phyloP scores from a whole-genome alignment of 2,888 invertebrate genomes.

The Lasioglossum malachurum region DNA sequence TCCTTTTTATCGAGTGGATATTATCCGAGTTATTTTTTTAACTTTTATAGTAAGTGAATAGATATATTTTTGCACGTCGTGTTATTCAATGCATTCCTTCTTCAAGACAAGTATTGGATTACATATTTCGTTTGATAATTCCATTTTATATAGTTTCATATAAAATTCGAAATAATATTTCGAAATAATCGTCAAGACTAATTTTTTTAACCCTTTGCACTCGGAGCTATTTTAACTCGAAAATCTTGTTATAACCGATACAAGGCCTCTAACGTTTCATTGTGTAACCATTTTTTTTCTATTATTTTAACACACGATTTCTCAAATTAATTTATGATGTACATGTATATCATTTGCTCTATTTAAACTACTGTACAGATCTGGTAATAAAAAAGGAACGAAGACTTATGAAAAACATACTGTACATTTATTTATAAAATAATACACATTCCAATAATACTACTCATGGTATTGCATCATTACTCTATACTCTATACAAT shows the following conservation, averaged over 20 bases:
- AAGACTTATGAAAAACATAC: slow-evolving; percentile 71
- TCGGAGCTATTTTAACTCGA: too few species aligned
- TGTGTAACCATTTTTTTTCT: too few species aligned
- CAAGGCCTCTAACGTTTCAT: too few species aligned
- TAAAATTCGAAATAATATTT: not conserved
- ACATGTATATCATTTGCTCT: too few species aligned
- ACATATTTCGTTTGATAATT: too few species aligned
- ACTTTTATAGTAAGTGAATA: not conserved
- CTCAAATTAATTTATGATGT: too few species aligned
- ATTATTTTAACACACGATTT: too few species aligned
- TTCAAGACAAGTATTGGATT: not conserved
- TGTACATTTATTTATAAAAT: slow-evolving; percentile 84
- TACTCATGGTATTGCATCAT: slow-evolving; percentile 64
- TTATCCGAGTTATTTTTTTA: not conserved
- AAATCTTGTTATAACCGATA: too few species aligned
- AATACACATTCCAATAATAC: slow-evolving; percentile 70
- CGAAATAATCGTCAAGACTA: not conserved
- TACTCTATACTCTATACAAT: slow-evolving; percentile 64
- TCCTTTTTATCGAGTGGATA: not conserved
- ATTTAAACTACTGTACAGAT: not conserved
- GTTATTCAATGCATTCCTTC: not conserved
- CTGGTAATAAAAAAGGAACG: not conserved
- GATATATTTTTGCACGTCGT: not conserved
- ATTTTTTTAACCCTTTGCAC: not conserved
- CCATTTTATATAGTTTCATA: not conserved